Base-by-base conservation (phyloP, 1,140 invertebrate genomes). In the Catajapyx aquilonaris region DNA sequence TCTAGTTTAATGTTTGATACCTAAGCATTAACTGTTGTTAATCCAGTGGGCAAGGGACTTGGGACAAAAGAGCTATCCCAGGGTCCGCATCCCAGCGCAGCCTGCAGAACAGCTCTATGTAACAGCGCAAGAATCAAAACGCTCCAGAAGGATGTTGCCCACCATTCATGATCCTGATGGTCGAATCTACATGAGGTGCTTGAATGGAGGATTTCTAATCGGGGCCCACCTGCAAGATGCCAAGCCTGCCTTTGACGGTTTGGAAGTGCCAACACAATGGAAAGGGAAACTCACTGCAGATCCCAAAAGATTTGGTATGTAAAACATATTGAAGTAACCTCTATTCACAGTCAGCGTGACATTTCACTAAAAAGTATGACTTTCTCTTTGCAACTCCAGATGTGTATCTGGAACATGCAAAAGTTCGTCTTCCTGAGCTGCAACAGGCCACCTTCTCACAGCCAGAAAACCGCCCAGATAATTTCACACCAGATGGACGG, bases 401-500 rank as follows among this genome's bases (percentile, higher is more conserved):
- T n/a, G n/a, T n/a, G n/a, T n/a, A n/a, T n/a, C n/a, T n/a, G 54
- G 64, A 75, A 44, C 66, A 69, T 48, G 65, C 74, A 28, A 46
- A 77, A 10, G 57, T 71, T 43, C 62, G 79, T 33, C 54, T 80
- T 39, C 76, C 80, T 17, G 53, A 64, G 37, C 55, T 83, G 39
- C 60, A 59, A 28, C 52, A 65, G 41, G 55, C 68, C 40, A 48
- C 62, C 28, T 43, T 62, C 21, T 64, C 73, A 13, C 58, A 63
- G 39, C 48, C 83, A 13, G 59, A 66, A 17, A 74, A 74, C 46
- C 73, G 68, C 30, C 71, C 77, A 3, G 78, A 85, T 57, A 76
- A 68, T 52, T 85, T 81, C 54, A 80, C 78, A 33, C 79, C 81
- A 3, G 68, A 71, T 57, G 67, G 68, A 5, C 56, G 63, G 46